Evolutionary conservation across 2,888 invertebrate species (phyloP).

Genomic region (Leucozona laternaria): DNA sequence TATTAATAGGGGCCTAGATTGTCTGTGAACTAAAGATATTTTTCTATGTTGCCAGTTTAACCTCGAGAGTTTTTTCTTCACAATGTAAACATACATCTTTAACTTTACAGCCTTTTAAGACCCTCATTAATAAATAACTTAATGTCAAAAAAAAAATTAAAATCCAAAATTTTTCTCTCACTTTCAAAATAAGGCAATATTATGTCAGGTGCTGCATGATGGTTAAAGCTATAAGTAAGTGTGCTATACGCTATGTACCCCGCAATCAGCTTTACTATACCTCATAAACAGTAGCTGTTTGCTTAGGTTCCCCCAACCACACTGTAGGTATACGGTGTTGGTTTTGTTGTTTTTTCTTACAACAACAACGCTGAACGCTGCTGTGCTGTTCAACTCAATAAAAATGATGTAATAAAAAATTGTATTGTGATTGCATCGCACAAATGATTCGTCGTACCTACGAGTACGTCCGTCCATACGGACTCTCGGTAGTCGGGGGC

Average conservation of each 20-base stretch:
- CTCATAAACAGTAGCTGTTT: conserved; percentile 37
- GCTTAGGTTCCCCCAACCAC: background rate
- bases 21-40: too few species aligned
- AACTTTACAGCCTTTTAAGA: background rate
- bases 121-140: background rate
- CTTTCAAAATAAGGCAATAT: conserved; percentile 1
- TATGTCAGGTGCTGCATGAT: conserved; percentile 7
- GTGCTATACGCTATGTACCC: background rate
- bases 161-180: background rate
- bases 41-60: too few species aligned
- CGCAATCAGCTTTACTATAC: background rate
- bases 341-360: background rate
- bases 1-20: too few species aligned
- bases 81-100: too few species aligned
- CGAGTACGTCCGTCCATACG: too few species aligned
- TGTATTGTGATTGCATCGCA: conserved; percentile 59
- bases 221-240: background rate
- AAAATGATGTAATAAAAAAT: conserved; percentile 60
- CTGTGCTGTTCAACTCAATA: background rate
- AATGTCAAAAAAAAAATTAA: conserved; percentile 2
- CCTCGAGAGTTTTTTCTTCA: too few species aligned
- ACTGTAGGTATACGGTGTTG: background rate
- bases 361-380: background rate
- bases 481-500: background rate
- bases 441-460: background rate